Percentiles rank a stretch among this genome's conserved stretches.
Conservation (phyloP, 2,113 vertebrate species). For the Sebastes fasciatus region DNA sequence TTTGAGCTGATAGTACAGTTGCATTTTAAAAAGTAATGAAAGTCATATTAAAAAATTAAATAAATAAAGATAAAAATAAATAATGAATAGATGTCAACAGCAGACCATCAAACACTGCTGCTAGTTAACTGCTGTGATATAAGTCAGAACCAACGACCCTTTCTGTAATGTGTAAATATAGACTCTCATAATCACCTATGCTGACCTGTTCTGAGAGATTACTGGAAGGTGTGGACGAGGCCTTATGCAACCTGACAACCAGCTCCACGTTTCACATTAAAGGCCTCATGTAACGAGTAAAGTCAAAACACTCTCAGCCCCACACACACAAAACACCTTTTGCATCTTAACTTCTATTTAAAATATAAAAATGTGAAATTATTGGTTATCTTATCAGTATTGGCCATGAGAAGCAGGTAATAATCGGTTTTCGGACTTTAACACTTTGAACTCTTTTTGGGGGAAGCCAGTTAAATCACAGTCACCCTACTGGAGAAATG, state of each 20-base stretch:
- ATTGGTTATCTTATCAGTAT: too few species aligned
- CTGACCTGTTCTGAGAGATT: conserved; percentile 72
- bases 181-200: conserved; percentile 58
- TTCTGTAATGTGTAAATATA: conserved; percentile 67
- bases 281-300: neutral
- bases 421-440: neutral
- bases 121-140: neutral
- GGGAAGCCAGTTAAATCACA: neutral
- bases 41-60: too few species aligned
- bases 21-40: too few species aligned
- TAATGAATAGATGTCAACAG: neutral
- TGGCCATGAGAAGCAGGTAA: too few species aligned
- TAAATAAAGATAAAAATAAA: too few species aligned
- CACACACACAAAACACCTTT: neutral
- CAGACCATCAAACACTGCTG: neutral
- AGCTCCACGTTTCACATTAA: conserved; percentile 11
- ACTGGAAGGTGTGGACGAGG: conserved; percentile 47
- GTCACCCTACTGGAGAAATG: neutral
- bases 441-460: neutral
- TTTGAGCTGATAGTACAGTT: too few species aligned
- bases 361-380: too few species aligned
- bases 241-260: conserved; percentile 54
- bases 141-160: conserved; percentile 50
- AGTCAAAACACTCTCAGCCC: neutral
- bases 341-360: too few species aligned